These are phyloP conservation scores for Arrhamphus sclerolepis DNA, from an alignment of 2,797 vertebrate genomes.

Conservation along the genomic window DNA sequence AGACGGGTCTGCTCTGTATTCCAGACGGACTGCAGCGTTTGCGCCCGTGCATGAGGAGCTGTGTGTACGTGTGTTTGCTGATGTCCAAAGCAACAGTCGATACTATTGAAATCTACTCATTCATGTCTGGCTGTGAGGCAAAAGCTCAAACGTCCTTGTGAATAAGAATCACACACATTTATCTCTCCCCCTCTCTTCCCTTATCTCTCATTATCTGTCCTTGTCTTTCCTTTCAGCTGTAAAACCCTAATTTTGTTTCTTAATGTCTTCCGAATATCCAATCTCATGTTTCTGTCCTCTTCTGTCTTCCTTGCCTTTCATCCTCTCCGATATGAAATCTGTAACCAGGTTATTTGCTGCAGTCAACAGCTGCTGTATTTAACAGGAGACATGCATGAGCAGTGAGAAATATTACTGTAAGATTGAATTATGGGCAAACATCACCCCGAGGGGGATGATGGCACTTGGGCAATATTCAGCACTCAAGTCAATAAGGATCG, in stretches of 20 bases:
- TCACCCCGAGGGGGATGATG: conserved; percentile 62
- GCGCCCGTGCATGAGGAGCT: conserved; percentile 31
- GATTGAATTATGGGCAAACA: conserved; percentile 71
- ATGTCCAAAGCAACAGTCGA: conserved; percentile 76
- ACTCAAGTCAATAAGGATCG: conserved; percentile 76
- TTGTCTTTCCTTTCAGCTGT: conserved; percentile 48
- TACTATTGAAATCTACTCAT: conserved; percentile 83
- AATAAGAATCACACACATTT: conserved; percentile 77
- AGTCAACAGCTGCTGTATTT: conserved; percentile 57
- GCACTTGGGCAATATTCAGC: conserved; percentile 72
- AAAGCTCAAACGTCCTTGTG: conserved; percentile 80
- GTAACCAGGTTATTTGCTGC: conserved; percentile 69
- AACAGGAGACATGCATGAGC: conserved; percentile 47
- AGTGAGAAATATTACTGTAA: conserved; percentile 59
- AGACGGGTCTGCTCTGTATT: conserved; percentile 68
- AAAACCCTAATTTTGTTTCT: conserved; percentile 53
- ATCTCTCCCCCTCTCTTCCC: conserved; percentile 37
- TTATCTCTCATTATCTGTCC: conserved; percentile 54
- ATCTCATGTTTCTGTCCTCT: conserved; percentile 24
- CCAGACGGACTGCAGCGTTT: conserved; percentile 53
- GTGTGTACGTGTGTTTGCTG: conserved; percentile 52
- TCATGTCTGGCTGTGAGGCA: conserved; percentile 75
- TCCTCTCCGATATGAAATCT: conserved; percentile 63
- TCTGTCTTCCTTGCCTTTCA: background rate
- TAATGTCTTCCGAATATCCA: conserved; percentile 45